phyloP scores from a whole-genome alignment of 2,113 vertebrate genomes.

The Castor canadensis region DNA sequence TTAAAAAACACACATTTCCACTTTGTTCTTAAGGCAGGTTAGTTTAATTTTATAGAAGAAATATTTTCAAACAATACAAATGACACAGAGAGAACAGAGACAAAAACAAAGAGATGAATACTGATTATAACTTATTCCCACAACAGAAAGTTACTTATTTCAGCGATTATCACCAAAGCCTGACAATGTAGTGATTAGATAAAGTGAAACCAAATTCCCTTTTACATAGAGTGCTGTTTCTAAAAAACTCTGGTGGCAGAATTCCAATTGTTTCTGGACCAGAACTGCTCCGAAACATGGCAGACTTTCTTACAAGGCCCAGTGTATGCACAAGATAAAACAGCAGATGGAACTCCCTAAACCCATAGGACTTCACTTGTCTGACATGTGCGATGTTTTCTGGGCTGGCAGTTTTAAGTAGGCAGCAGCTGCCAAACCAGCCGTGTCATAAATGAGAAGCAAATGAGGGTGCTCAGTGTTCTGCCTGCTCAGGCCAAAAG shows the following conservation, averaged over 20 bases:
- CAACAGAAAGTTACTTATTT: constrained; percentile 78
- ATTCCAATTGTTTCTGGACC: not conserved
- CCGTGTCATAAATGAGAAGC: not conserved
- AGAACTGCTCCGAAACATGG: not conserved
- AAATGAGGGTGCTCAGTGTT: not conserved
- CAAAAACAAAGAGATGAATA: constrained; percentile 87
- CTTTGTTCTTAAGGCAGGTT: constrained; percentile 82
- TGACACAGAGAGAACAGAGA: constrained; percentile 84
- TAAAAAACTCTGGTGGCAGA: constrained; percentile 13
- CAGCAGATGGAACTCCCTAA: not conserved
- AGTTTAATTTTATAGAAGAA: constrained; percentile 88
- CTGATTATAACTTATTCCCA: constrained; percentile 81
- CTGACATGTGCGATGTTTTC: not conserved
- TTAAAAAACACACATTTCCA: constrained; percentile 47
- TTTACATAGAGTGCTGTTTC: not conserved
- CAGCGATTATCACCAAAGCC: constrained; percentile 69
- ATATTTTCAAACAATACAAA: constrained; percentile 86
- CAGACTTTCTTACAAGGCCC: not conserved
- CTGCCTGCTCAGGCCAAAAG: not conserved
- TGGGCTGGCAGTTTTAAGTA: not conserved
- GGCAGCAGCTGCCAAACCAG: not conserved
- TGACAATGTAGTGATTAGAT: constrained; percentile 34
- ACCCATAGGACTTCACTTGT: not conserved
- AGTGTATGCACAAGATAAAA: not conserved
- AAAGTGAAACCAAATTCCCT: constrained; percentile 54